Conservation (phyloP, 2,888 invertebrate species). For the Rosalia funebris region DNA sequence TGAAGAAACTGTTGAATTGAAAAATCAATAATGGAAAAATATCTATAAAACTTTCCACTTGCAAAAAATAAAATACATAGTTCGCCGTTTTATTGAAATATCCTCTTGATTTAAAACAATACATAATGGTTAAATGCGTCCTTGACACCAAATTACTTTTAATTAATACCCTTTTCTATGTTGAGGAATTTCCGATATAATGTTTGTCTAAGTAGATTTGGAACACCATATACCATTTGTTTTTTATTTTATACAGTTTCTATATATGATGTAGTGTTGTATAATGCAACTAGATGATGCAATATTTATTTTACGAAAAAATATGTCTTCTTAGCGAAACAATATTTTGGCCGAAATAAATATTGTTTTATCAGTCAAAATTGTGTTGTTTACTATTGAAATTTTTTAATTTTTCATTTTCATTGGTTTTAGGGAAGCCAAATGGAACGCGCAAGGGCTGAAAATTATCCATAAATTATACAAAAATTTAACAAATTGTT, state of each 20-base stretch:
- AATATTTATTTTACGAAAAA: conserved; percentile 29
- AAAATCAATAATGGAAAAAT: too few relatives aligned
- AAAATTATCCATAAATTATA: conserved; percentile 39
- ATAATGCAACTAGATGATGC: conserved; percentile 3
- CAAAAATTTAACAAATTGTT: conserved; percentile 47
- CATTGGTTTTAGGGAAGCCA: conserved; percentile 56
- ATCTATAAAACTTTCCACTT: too few relatives aligned
- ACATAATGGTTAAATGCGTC: background rate
- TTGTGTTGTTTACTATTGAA: conserved; percentile 8
- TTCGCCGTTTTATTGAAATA: too few relatives aligned
- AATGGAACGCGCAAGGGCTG: conserved; percentile 56
- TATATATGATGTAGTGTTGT: conserved; percentile 34
- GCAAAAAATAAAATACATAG: too few relatives aligned
- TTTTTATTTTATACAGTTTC: conserved; percentile 23
- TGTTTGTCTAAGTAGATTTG: background rate
- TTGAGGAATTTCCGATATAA: too few relatives aligned
- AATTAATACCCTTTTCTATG: background rate
- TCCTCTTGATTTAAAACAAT: background rate
- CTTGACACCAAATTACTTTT: background rate
- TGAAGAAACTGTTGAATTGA: too few relatives aligned
- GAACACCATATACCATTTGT: too few relatives aligned
- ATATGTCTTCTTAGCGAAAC: conserved; percentile 5
- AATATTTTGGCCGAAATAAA: conserved; percentile 25
- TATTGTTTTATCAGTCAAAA: conserved; percentile 20
- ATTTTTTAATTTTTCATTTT: conserved; percentile 37